phyloP scores from a whole-genome alignment of 2,888 invertebrate genomes.

The Nebria brevicollis region DNA sequence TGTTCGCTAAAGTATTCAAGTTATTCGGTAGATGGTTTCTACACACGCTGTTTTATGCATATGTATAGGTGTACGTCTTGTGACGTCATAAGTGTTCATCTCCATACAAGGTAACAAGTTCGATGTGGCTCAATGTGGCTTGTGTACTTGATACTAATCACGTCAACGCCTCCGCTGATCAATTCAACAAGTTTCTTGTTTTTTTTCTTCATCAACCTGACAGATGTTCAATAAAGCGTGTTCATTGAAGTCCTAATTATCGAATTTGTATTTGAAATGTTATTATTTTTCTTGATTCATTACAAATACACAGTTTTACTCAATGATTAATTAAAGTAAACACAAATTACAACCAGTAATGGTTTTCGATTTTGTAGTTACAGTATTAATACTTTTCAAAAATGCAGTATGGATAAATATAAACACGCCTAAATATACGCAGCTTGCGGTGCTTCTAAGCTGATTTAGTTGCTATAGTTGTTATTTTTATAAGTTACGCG shows the following conservation, averaged over 20 bases:
- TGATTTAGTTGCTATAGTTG: too few species aligned
- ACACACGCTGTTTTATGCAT: not conserved
- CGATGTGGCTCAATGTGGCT: not conserved
- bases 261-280: not conserved
- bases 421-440: too few species aligned
- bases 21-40: conserved; percentile 7
- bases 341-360: not conserved
- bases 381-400: too few species aligned
- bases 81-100: conserved; percentile 21
- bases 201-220: not conserved
- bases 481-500: too few species aligned
- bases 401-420: too few species aligned
- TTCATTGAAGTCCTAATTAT: not conserved
- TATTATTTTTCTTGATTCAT: not conserved
- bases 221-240: not conserved
- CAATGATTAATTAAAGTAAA: not conserved
- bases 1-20: conserved; percentile 20
- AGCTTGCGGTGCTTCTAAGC: too few species aligned
- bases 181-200: not conserved
- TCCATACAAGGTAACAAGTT: conserved; percentile 20
- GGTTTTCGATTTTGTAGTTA: too few species aligned
- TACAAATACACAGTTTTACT: not conserved
- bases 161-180: conserved; percentile 1
- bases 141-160: not conserved
- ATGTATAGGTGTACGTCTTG: not conserved